Evolutionary conservation across 1,140 invertebrate genomes (phyloP), one percentile per base, ranked within the genome.

Genomic region (Nephotettix cincticeps): DNA sequence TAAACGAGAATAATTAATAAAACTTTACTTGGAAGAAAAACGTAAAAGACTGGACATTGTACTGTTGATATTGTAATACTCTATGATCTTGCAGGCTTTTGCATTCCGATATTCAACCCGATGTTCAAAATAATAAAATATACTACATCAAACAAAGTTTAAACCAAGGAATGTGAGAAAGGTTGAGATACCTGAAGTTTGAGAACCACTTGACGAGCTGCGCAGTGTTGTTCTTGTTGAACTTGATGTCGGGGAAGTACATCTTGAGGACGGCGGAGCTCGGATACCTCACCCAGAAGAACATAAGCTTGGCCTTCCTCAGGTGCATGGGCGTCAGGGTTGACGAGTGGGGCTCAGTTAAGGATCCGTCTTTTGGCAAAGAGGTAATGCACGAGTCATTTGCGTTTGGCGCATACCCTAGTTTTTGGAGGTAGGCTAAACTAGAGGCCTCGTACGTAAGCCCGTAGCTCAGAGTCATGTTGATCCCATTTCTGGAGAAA

Each of bases 121-220:
- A n/a, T n/a, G n/a, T n/a, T n/a, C n/a, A n/a, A n/a, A n/a, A n/a
- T n/a, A n/a, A n/a, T n/a, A n/a, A n/a, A n/a, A n/a, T n/a, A n/a
- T n/a, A n/a, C n/a, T n/a, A n/a, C n/a, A n/a, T n/a, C n/a, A n/a
- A n/a, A n/a, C n/a, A n/a, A n/a, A n/a, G n/a, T n/a, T n/a, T n/a
- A n/a, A n/a, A n/a, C n/a, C n/a, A n/a, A n/a, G n/a, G n/a, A n/a
- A n/a, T n/a, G n/a, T n/a, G n/a, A n/a, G n/a, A n/a, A n/a, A n/a
- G n/a, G n/a, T n/a, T n/a, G n/a, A n/a, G n/a, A n/a, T n/a, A 98
- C 97, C 97, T 90, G 86, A 99, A 99, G 83, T 99, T 99, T 80
- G 96, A 99, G 90, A 99, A 99, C 98, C 98, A 99, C 85, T 99
- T 99, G 86, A 99, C 98, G 80, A 99, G 91, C 86, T 99, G 98